Evolutionary conservation across 2,113 vertebrate species (phyloP), one percentile per base, ranked within the genome.

Genomic region (Podarcis raffonei): DNA sequence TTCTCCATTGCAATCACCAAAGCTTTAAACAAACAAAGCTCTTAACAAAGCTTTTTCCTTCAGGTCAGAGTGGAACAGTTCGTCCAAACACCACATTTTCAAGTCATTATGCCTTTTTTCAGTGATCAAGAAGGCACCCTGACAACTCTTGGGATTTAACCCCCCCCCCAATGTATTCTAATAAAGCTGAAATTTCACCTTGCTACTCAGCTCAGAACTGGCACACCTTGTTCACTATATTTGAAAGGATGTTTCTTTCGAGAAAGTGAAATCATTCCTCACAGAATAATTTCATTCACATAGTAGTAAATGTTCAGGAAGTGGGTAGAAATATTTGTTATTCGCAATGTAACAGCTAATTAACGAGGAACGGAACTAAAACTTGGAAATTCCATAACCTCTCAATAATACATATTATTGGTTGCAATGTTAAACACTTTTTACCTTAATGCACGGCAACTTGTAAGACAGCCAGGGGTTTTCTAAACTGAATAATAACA

Each of bases 151-250:
- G 89, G 85, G 75, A 93, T 92, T 90, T 48, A 42, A 42, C 6
- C 39, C 39, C 39, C 37, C 37, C 37, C 39, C 42, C 2, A 6
- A 90, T 92, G 78, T 86, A 93, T 95, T 91, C 89, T 90, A 93
- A 90, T 90, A 90, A 91, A 91, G 85, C 87, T 89, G 85, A 95
- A 95, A 93, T 89, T 83, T n/a, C 83, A 91, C 57, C 83, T 72
- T 91, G 66, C 62, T 91, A 18, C 68, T 89, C 74, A 92, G 91
- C 48, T 93, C 35, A 92, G 68, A 92, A 68, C 59, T 90, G 84
- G 65, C 83, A 87, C 89, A 93, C 87, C 76, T 86, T 92, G 66
- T 84, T 91, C 42, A 94, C 66, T 81, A n/a, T 32, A 85, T 84
- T 11, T 57, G 87, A 90, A 66, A 68, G 77, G 20, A 22, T 27